Percentiles rank a stretch among this genome's conserved stretches.
Conservation (phyloP, 1,140 invertebrate genomes). For the Caenorhabditis elegans region DNA sequence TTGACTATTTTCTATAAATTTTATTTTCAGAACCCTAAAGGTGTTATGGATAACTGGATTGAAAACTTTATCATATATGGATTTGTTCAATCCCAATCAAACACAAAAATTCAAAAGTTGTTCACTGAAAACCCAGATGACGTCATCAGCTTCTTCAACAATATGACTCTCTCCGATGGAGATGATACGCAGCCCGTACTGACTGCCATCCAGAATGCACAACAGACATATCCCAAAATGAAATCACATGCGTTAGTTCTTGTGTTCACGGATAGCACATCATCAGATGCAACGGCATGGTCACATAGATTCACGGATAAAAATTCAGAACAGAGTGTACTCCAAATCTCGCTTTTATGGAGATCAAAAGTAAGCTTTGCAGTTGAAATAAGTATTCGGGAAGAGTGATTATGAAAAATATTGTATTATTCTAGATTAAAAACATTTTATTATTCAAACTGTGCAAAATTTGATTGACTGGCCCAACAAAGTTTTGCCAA, state of each 20-base stretch:
- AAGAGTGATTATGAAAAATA: neutral
- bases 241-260: neutral
- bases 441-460: no score
- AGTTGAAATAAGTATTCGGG: no score
- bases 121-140: neutral
- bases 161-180: neutral
- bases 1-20: no score
- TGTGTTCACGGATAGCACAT: neutral
- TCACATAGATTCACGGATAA: neutral
- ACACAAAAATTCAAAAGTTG: neutral
- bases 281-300: neutral
- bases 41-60: neutral
- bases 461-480: no score
- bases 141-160: neutral
- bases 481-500: no score
- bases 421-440: no score
- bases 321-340: neutral
- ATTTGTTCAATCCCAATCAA: neutral
- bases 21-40: neutral
- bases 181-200: neutral
- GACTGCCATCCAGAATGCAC: neutral
- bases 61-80: neutral
- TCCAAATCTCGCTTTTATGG: constrained; percentile 24
- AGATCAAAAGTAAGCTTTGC: neutral
- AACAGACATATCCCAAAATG: neutral